Evolutionary conservation across 2,797 vertebrate species (phyloP).

Genomic region (Loris lydekkerianus): DNA sequence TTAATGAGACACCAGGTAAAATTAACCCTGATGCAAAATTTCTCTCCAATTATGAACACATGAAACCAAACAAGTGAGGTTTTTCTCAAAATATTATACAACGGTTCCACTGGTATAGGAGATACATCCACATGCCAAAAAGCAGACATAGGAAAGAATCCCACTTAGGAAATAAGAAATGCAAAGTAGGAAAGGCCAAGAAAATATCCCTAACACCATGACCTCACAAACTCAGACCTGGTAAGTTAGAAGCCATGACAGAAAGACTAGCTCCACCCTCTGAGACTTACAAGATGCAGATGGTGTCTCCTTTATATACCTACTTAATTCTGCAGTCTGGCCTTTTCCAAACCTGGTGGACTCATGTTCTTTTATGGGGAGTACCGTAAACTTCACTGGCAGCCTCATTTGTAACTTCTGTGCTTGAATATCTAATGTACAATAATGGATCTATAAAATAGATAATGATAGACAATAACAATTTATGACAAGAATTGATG

Average conservation of each 20-base stretch:
- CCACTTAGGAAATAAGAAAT: background rate
- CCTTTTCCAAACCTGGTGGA: background rate
- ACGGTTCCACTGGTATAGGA: background rate
- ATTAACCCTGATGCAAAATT: background rate
- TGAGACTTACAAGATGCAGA: background rate
- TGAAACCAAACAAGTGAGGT: background rate
- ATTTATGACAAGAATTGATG: slow-evolving; percentile 42
- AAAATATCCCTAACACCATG: background rate
- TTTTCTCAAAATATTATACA: background rate
- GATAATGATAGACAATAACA: slow-evolving; percentile 42
- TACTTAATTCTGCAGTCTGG: background rate
- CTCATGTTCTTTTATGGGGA: background rate
- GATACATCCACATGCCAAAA: background rate
- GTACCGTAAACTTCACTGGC: background rate
- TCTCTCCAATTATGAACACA: background rate
- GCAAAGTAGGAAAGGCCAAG: background rate
- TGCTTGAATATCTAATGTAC: background rate
- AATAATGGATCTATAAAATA: slow-evolving; percentile 33
- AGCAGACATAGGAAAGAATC: background rate
- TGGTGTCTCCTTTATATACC: background rate
- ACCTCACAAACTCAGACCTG: background rate
- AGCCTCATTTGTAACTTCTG: background rate
- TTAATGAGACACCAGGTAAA: no score
- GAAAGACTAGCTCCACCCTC: background rate
- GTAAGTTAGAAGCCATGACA: background rate